Percentiles rank a stretch among this genome's conserved stretches.
phyloP scores from a whole-genome alignment of 53 echinoderm and acorn worm species.

The Echinometra lucunter region DNA sequence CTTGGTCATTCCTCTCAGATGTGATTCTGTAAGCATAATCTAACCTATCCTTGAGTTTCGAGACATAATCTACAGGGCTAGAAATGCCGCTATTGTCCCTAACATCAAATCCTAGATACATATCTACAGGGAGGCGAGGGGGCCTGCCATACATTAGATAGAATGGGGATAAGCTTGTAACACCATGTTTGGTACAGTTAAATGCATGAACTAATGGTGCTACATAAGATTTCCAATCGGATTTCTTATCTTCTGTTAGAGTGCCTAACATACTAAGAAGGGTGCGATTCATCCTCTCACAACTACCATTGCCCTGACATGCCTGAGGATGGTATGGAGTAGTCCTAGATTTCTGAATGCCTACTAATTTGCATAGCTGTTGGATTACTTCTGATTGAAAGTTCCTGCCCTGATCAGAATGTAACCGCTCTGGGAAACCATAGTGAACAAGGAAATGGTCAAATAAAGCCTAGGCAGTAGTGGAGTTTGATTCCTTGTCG shows the following conservation, averaged over 20 bases:
- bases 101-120: slow-evolving; percentile 38
- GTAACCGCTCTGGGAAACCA: slow-evolving; percentile 75
- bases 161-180: slow-evolving; percentile 75
- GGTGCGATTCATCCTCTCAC: slow-evolving; percentile 76
- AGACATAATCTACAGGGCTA: slow-evolving; percentile 32
- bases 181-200: slow-evolving; percentile 70
- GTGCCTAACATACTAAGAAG: slow-evolving; percentile 72
- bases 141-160: slow-evolving; percentile 79
- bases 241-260: slow-evolving; percentile 56
- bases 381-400: slow-evolving; percentile 69
- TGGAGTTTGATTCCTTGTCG: slow-evolving; percentile 77
- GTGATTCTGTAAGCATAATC: slow-evolving; percentile 61
- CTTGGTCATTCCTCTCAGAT: slow-evolving; percentile 24
- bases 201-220: slow-evolving; percentile 76
- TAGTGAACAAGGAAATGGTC: slow-evolving; percentile 79
- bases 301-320: slow-evolving; percentile 70
- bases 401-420: slow-evolving; percentile 79
- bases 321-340: slow-evolving; percentile 79
- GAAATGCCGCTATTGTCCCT: not conserved
- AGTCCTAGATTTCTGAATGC: slow-evolving; percentile 64
- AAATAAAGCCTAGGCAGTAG: slow-evolving; percentile 71
- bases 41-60: slow-evolving; percentile 19
- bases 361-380: slow-evolving; percentile 61
- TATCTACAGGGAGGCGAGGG: slow-evolving; percentile 66
- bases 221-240: slow-evolving; percentile 76